Evolutionary conservation across 2,888 invertebrate species (phyloP), one percentile per base, ranked within the genome.

Genomic region (Coecobrya sp.): DNA sequence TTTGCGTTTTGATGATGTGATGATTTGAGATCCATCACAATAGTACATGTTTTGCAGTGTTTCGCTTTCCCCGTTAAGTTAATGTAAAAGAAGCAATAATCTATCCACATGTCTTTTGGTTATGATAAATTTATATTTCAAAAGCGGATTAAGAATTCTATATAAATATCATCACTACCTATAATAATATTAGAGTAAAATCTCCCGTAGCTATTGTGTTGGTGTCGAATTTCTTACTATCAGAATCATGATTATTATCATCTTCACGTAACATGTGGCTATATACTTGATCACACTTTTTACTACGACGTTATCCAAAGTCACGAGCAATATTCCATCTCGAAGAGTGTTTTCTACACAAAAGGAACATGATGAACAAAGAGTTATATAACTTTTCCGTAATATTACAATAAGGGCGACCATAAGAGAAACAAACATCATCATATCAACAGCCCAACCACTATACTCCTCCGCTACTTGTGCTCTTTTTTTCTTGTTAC

Each of bases 181-280:
- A n/a, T n/a, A n/a, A n/a, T n/a, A n/a, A n/a, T n/a, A n/a, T n/a
- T n/a, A n/a, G n/a, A n/a, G n/a, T n/a, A n/a, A n/a, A n/a, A n/a
- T 36, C 36, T 7, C 7, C 36, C 7, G 3, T 36, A 7, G 7
- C 36, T 2, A 36, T 55, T 55, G 55, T n/a, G n/a, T 55, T 55
- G 1, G 1, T 55, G n/a, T 55, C 36, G 7, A 36, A 36, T 36
- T 36, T 36, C 7, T 4, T 36, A 36, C 16, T n/a, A n/a, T 55
- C n/a, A 19, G 13, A 5, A 55, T 55, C n/a, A 1, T n/a, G 19
- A n/a, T 55, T 55, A 55, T 55, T 55, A 55, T 52, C 25, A 49
- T 59, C 36, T 45, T 85, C 55, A 68, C 30, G n/a, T 65, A 86
- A 86, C 65, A 65, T 85, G 62, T 85, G 62, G 65, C 65, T 65